Percentiles rank a stretch among this genome's conserved stretches.
phyloP scores from a whole-genome alignment of 2,113 vertebrate species.

The Peromyscus polionotus region DNA sequence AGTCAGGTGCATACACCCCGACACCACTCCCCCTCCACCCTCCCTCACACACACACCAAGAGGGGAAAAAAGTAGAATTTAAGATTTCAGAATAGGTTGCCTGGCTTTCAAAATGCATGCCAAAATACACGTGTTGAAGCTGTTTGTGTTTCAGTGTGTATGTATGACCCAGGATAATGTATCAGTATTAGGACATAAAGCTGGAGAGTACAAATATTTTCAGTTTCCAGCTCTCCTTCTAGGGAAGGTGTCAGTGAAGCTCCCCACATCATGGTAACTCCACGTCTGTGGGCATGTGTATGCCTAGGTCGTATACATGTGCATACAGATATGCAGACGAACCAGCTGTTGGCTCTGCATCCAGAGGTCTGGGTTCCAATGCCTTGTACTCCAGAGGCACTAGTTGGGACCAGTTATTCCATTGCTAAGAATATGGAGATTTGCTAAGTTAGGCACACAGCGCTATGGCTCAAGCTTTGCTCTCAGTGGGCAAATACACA shows the following conservation, averaged over 20 bases:
- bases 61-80: not conserved
- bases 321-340: not conserved
- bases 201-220: not conserved
- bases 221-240: not conserved
- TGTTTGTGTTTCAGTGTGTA: not conserved
- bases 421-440: slow-evolving; percentile 29
- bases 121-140: not conserved
- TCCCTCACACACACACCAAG: not conserved
- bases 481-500: slow-evolving; percentile 43
- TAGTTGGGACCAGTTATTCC: not conserved
- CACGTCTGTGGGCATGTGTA: not conserved
- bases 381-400: not conserved
- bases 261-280: not conserved
- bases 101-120: not conserved
- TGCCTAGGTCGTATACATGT: fast-evolving
- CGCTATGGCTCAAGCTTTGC: not conserved
- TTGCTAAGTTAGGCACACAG: not conserved
- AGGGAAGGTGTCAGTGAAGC: not conserved
- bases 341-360: not conserved
- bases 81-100: not conserved
- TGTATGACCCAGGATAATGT: not conserved
- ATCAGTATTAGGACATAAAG: not conserved
- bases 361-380: not conserved
- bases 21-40: not conserved
- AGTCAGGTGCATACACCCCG: not conserved